Conservation (phyloP, 2,113 vertebrate genomes). For the Clinocottus analis region DNA sequence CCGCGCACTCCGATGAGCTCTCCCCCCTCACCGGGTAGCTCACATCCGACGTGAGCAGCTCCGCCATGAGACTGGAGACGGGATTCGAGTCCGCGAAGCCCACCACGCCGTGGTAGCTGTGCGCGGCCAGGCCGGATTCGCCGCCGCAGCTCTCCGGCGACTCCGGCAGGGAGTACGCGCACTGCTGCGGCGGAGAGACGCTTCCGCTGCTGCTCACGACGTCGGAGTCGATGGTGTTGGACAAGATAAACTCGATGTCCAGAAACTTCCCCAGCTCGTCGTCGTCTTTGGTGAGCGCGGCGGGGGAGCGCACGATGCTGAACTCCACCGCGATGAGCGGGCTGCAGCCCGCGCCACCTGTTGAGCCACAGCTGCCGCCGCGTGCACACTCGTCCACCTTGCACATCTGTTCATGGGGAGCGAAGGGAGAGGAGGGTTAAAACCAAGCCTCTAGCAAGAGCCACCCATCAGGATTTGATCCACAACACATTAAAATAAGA, state of each 20-base stretch:
- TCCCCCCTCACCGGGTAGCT: constrained; percentile 76
- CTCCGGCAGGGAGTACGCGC: constrained; percentile 88
- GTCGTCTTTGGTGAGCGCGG: constrained; percentile 80
- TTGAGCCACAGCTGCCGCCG: constrained; percentile 20
- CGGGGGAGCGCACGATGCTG: constrained; percentile 80
- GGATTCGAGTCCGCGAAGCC: constrained; percentile 75
- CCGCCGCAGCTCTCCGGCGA: constrained; percentile 90
- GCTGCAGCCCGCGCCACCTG: constrained; percentile 58
- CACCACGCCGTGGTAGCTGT: constrained; percentile 46
- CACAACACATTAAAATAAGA: neutral
- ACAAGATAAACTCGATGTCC: constrained; percentile 93
- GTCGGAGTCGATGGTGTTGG: constrained; percentile 83
- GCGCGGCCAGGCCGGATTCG: constrained; percentile 67
- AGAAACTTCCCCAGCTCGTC: constrained; percentile 90
- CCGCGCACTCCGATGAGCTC: constrained; percentile 57
- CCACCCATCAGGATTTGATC: rapidly evolving
- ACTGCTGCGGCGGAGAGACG: constrained; percentile 53
- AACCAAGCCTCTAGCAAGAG: neutral
- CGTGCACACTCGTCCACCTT: constrained; percentile 60
- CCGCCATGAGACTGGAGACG: constrained; percentile 88
- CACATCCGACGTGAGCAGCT: constrained; percentile 88
- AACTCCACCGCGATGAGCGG: constrained; percentile 81
- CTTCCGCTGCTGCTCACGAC: constrained; percentile 25
- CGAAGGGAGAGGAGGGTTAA: neutral
- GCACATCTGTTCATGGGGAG: constrained; percentile 64